Evolutionary conservation across 2,797 vertebrate species (phyloP), one percentile per base, ranked within the genome.

Genomic region (Nannoperca obscura): DNA sequence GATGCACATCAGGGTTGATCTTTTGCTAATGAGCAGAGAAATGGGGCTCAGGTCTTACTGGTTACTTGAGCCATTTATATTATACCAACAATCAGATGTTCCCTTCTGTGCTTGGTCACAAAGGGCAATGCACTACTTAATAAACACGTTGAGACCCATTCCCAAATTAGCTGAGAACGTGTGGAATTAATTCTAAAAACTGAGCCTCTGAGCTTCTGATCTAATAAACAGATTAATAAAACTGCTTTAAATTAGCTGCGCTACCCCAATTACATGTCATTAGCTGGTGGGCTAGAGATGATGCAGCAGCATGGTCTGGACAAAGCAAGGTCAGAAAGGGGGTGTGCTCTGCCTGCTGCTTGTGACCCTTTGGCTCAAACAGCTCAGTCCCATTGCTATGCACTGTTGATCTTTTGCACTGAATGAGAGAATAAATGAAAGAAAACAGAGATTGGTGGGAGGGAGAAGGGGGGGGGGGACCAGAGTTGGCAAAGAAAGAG

Each of bases 321-420:
- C 77, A 80, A 65, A 79, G 86, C 80, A 85, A 90, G 86, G 88
- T 91, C 86, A 89, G 68, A 38, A 64, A 30, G 40, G 36, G 53
- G 15, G 22, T 24, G 66, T 27, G 58, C 69, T 72, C 63, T 50
- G 83, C 60, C 66, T 72, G 81, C 78, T 59, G 86, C 61, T 65
- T 64, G 69, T 72, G 78, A 87, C 81, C 74, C 85, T 76, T 67
- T 60, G 82, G 82, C 88, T 85, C 57, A 71, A 70, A 70, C 53
- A 53, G 86, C 84, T 88, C 76, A 30, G 81, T 71, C 84, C 86
- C 83, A 86, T 90, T 86, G 80, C 82, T 88, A 89, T 88, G 90
- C 89, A 79, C 79, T 5, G 54, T 81, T 82, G 74, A 74, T 90
- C 74, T 77, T 76, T 76, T 32, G 22, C 46, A 57, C 53, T n/a